Conservation (phyloP, 2,797 vertebrate species). For the Molossus alvarezi region DNA sequence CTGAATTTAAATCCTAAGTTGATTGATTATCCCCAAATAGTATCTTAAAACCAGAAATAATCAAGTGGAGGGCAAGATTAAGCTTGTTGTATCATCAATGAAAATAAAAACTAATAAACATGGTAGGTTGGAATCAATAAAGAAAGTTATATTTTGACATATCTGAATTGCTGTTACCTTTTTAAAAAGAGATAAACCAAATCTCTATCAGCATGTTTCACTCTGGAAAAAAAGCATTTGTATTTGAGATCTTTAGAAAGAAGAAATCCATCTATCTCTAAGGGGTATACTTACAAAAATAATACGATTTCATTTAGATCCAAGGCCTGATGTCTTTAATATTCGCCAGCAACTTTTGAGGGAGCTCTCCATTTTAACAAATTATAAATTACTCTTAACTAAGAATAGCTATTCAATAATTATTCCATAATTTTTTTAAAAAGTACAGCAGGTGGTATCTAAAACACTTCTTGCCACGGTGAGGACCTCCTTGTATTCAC, state of each 20-base stretch:
- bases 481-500: not conserved
- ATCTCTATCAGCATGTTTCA: constrained; percentile 6
- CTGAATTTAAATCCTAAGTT: constrained; percentile 4
- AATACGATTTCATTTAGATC: constrained; percentile 23
- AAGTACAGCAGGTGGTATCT: not conserved
- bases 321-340: constrained; percentile 12
- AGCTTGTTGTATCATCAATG: not conserved
- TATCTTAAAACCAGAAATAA: not conserved
- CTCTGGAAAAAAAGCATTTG: not conserved
- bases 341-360: not conserved
- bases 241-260: constrained; percentile 17
- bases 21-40: constrained; percentile 21
- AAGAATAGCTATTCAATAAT: not conserved
- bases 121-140: not conserved
- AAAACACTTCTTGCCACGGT: not conserved
- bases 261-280: constrained; percentile 9
- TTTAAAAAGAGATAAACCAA: not conserved
- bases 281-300: not conserved
- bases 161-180: constrained; percentile 12
- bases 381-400: not conserved
- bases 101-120: not conserved
- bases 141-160: not conserved
- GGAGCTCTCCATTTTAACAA: not conserved
- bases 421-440: not conserved
- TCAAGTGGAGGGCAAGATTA: not conserved